phyloP scores from a whole-genome alignment of 2,797 vertebrate genomes.

The Atherinosoma microstoma region DNA sequence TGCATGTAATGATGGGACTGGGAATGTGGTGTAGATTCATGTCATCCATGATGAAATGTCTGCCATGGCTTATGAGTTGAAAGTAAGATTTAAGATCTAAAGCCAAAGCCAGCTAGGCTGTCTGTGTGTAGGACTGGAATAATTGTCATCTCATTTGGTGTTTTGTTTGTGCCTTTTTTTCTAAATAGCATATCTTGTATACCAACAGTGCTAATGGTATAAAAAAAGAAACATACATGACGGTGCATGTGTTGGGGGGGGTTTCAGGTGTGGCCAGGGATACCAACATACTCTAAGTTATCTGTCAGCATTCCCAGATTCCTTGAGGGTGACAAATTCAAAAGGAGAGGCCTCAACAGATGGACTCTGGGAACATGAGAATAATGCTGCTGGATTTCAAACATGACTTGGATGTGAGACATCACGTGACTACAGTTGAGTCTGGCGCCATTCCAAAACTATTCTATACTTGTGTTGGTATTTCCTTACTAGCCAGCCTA shows the following conservation, averaged over 20 bases:
- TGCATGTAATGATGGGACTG: slow-evolving; percentile 1
- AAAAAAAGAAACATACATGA: slow-evolving; percentile 47
- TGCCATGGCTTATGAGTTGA: slow-evolving; percentile 26
- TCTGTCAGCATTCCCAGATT: slow-evolving; percentile 64
- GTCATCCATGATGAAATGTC: slow-evolving; percentile 13
- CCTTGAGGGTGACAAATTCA: slow-evolving; percentile 60
- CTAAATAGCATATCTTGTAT: slow-evolving; percentile 36
- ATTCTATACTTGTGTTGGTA: slow-evolving; percentile 40
- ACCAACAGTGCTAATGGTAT: slow-evolving; percentile 40
- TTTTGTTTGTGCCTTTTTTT: slow-evolving; percentile 53
- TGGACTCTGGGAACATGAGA: slow-evolving; percentile 58
- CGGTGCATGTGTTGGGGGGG: not conserved
- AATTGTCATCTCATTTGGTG: slow-evolving; percentile 23
- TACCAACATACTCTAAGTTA: slow-evolving; percentile 30
- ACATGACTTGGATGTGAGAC: slow-evolving; percentile 65
- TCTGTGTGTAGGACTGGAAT: slow-evolving; percentile 43
- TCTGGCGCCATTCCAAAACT: slow-evolving; percentile 46
- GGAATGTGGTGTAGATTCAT: not conserved
- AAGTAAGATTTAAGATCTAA: slow-evolving; percentile 50
- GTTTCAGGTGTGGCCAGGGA: slow-evolving; percentile 53
- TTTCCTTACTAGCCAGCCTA: slow-evolving; percentile 30
- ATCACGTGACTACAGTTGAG: slow-evolving; percentile 56
- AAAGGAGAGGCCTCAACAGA: slow-evolving; percentile 55
- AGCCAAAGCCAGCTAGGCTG: slow-evolving; percentile 40
- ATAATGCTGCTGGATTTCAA: slow-evolving; percentile 55